Base-by-base conservation (phyloP, 2,888 invertebrate species). In the Eutolmus rufibarbis region DNA sequence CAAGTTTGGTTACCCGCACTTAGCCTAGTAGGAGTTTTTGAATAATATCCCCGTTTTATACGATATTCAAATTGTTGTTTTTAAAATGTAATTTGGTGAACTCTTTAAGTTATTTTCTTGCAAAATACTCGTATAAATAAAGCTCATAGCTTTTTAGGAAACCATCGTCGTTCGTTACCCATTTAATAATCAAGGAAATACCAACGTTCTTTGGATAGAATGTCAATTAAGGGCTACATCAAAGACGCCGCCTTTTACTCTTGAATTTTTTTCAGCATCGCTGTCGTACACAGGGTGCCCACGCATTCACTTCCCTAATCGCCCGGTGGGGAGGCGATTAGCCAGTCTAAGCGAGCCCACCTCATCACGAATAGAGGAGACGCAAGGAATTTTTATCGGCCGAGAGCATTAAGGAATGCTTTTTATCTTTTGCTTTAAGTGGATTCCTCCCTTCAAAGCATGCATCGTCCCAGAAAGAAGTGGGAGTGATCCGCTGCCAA, bases 361-460 rank as follows among this genome's bases (percentile, higher is more conserved):
- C 66, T 40, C 40, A 40, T 34, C 43, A 78, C 23, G 78, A 43
- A 43, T 78, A 40, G 43, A 78, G 12, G 78, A 43, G 40, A 78
- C 43, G 46, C 5, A 40, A 78, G 66, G 78, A 78, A 78, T 78
- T 78, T 78, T 46, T 78, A 78, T 78, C 78, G 37, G 37, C 78
- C 23, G 19, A 43, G 43, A 23, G 78, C 78, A 78, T 23, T 43
- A 40, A 43, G 78, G 78, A 78, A 78, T 78, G 37, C 78, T 78
- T 78, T 78, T 78, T 43, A 78, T 78, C 78, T 78, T 78, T 40
- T 5, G 66, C 78, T 40, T 78, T 78, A 78, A 78, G 78, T 77
- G 78, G 43, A 40, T 78, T 78, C 40, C 66, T 23, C 28, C 66
- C 12, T 9, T 66, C 66, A 12, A 19, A 66, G 28, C 28, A 9